Conservation (phyloP, 2,888 invertebrate genomes). For the Anoplius nigerrimus region DNA sequence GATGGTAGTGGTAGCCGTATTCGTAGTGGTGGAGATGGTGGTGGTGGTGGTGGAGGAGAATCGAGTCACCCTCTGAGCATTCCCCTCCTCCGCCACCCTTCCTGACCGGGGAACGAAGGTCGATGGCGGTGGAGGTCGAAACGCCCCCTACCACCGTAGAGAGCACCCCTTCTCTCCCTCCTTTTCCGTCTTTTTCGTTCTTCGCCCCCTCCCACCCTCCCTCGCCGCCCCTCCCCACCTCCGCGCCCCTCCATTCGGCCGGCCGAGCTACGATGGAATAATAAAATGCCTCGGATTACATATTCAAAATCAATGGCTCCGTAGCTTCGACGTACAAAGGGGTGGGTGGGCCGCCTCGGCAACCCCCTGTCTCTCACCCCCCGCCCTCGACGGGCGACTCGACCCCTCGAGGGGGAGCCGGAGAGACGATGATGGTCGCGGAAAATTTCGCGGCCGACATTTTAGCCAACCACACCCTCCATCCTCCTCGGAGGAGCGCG, state of each 20-base stretch:
- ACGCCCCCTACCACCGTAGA: conserved; percentile 49
- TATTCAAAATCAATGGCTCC: conserved; percentile 74
- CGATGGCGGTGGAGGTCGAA: conserved; percentile 59
- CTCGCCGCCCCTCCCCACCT: conserved; percentile 23
- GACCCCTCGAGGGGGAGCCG: neutral
- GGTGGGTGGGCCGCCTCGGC: conserved; percentile 52
- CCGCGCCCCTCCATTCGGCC: conserved; percentile 38
- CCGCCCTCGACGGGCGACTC: conserved; percentile 7
- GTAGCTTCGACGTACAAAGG: conserved; percentile 58
- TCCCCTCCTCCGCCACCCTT: conserved; percentile 47
- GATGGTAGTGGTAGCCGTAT: conserved; percentile 15
- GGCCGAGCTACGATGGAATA: conserved; percentile 66
- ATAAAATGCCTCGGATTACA: conserved; percentile 73
- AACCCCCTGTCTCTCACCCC: conserved; percentile 3
- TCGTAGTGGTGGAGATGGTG: too few species aligned
- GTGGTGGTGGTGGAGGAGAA: conserved; percentile 51
- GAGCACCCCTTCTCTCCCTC: conserved; percentile 18
- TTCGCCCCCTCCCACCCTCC: neutral
- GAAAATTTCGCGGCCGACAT: conserved; percentile 58
- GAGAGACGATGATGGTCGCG: conserved; percentile 32
- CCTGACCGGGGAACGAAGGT: conserved; percentile 57
- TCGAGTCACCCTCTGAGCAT: conserved; percentile 52
- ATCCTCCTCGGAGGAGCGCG: conserved; percentile 42
- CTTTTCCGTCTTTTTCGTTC: conserved; percentile 13
- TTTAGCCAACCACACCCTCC: conserved; percentile 59